These are phyloP conservation scores for Saturnia japonica DNA, from an alignment of 2,888 invertebrate species.

Conservation along the genomic window DNA sequence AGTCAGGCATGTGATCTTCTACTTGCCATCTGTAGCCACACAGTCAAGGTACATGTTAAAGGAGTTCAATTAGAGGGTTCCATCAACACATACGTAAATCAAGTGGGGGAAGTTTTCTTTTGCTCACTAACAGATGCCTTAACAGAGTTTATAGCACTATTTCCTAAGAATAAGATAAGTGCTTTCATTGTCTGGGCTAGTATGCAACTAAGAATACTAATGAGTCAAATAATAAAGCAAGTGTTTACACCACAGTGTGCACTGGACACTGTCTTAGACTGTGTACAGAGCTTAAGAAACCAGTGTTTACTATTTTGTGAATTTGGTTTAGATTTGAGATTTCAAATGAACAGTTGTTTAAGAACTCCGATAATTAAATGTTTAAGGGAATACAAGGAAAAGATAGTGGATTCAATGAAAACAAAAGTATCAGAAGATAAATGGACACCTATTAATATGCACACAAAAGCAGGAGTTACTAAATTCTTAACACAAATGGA, in stretches of 20 bases:
- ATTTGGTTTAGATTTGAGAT: constrained; percentile 94
- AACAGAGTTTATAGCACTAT: constrained; percentile 84
- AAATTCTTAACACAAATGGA: constrained; percentile 87
- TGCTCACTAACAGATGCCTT: constrained; percentile 89
- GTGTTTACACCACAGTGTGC: constrained; percentile 95
- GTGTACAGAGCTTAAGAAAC: constrained; percentile 89
- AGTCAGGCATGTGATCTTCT: constrained; percentile 91
- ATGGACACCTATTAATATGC: constrained; percentile 92
- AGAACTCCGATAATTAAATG: constrained; percentile 89
- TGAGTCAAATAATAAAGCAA: constrained; percentile 91
- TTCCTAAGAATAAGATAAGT: constrained; percentile 85
- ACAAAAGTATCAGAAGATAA: constrained; percentile 89
- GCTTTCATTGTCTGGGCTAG: constrained; percentile 95
- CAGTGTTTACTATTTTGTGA: constrained; percentile 85
- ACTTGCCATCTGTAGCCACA: constrained; percentile 89
- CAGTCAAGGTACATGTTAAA: constrained; percentile 90
- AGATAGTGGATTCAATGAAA: constrained; percentile 91
- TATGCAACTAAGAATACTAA: constrained; percentile 89
- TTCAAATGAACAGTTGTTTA: constrained; percentile 93
- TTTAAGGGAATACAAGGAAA: constrained; percentile 89
- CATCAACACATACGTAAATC: constrained; percentile 89
- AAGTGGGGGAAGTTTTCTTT: constrained; percentile 92
- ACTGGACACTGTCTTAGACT: constrained; percentile 91
- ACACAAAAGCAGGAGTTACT: constrained; percentile 85
- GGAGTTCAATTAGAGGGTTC: constrained; percentile 91